Conservation (phyloP, 1,140 invertebrate genomes). For the Lucilia cuprina region DNA sequence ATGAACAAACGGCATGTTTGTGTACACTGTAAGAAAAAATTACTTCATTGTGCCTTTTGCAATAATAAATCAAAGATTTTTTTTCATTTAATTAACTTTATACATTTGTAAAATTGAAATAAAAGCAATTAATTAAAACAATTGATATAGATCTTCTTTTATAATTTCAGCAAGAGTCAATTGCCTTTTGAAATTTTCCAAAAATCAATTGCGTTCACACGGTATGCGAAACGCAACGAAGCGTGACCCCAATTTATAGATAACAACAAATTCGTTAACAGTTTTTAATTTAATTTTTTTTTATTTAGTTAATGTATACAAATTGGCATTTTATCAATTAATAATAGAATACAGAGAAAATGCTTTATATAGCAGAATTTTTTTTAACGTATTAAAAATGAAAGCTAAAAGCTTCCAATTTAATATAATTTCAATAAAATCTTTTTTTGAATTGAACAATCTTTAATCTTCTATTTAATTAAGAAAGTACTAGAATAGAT, state of each 20-base stretch:
- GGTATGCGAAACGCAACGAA: slow-evolving; percentile 24
- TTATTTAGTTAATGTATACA: neutral
- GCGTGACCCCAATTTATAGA: slow-evolving; percentile 21
- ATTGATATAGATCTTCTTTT: neutral
- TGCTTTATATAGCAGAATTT: neutral
- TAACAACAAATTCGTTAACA: neutral
- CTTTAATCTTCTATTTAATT: no score
- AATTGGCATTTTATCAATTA: slow-evolving; percentile 11
- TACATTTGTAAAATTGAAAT: no score
- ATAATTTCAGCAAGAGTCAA: neutral
- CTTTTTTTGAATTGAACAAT: no score
- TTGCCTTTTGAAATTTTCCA: slow-evolving; percentile 16
- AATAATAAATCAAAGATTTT: neutral
- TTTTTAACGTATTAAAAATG: no score
- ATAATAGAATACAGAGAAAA: neutral
- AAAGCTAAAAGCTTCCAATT: no score
- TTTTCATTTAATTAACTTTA: neutral
- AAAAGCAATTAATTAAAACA: slow-evolving; percentile 4
- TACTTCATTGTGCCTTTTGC: neutral
- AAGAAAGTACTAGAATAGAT: no score
- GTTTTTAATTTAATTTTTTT: neutral
- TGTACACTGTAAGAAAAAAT: neutral
- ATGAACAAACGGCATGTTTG: neutral
- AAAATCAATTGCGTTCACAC: slow-evolving; percentile 7
- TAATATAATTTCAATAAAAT: no score